Conservation (phyloP, 2,113 vertebrate species). For the Tachycineta bicolor region DNA sequence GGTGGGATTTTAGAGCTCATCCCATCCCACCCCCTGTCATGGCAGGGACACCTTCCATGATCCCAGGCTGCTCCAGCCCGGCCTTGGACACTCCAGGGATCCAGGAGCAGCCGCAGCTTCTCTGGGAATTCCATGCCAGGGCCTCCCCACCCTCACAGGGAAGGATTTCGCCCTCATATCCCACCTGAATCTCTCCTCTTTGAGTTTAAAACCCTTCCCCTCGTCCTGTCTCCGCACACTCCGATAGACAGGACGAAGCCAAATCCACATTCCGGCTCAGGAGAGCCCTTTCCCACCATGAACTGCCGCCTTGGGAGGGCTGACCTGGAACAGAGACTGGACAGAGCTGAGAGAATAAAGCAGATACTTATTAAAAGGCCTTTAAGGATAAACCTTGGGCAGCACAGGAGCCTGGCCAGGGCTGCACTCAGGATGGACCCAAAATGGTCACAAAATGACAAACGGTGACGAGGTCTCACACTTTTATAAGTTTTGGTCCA, state of each 20-base stretch:
- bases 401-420: neutral
- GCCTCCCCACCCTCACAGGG: too few relatives aligned
- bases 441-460: neutral
- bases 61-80: too few relatives aligned
- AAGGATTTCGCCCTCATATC: too few relatives aligned
- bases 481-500: neutral
- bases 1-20: too few relatives aligned
- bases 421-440: neutral
- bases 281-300: accelerated
- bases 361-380: too few relatives aligned
- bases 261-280: accelerated
- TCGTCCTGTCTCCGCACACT: neutral
- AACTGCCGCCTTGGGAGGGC: neutral
- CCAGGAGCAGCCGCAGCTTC: too few relatives aligned
- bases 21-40: too few relatives aligned
- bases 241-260: accelerated
- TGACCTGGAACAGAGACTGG: neutral
- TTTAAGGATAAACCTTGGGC: neutral
- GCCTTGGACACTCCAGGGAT: too few relatives aligned
- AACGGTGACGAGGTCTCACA: neutral
- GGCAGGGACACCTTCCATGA: too few relatives aligned
- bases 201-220: neutral
- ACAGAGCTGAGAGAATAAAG: neutral
- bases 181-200: neutral
- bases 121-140: too few relatives aligned